phyloP scores from a whole-genome alignment of 1,140 invertebrate species.

The Acyrthosiphon pisum region DNA sequence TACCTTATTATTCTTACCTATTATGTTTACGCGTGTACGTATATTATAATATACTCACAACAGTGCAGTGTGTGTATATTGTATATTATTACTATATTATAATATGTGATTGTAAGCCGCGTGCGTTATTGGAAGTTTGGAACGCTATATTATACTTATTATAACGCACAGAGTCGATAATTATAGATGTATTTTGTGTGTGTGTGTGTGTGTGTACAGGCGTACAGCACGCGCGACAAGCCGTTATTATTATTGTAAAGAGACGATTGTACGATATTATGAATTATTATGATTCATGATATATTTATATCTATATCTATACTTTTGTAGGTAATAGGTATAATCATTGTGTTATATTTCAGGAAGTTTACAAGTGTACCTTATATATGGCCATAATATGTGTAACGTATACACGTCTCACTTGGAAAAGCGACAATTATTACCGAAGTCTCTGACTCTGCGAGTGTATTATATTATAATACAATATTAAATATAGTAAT shows the following conservation, averaged over 20 bases:
- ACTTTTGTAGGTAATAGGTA: background rate
- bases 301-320: background rate
- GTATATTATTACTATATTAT: slow-evolving; percentile 13
- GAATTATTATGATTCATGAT: background rate
- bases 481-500: too few relatives aligned
- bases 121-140: slow-evolving; percentile 1
- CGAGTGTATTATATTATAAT: background rate
- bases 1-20: slow-evolving; percentile 34
- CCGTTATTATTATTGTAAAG: background rate
- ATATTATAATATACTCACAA: background rate
- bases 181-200: background rate
- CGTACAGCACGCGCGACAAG: background rate
- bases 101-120: slow-evolving; percentile 9
- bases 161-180: background rate
- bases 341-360: background rate
- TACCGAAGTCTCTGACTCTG: background rate
- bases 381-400: too few relatives aligned
- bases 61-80: background rate
- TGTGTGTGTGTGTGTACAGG: background rate
- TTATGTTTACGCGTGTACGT: background rate
- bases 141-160: background rate
- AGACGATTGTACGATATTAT: slow-evolving; percentile 10
- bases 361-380: background rate
- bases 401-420: background rate
- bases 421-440: background rate